Evolutionary conservation across 2,888 invertebrate genomes (phyloP), one percentile per base, ranked within the genome.

Genomic region (Desoria tigrina): DNA sequence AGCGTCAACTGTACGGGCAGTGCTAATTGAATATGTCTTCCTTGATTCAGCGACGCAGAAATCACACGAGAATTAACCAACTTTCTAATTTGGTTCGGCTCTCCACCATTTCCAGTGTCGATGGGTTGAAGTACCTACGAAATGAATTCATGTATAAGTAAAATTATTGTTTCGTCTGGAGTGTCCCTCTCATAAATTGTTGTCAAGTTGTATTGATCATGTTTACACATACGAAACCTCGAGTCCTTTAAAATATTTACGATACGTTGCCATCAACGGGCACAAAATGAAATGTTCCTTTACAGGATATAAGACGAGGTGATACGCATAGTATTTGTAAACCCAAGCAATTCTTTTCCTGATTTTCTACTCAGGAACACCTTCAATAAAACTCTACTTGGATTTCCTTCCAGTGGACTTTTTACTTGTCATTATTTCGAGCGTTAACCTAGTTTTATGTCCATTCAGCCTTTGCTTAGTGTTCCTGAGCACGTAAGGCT

Each of bases 21-120:
- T 0, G 89, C 88, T 21, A 94, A 82, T 78, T 92, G 90, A 73
- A 93, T 91, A 79, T 93, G 93, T 9, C 91, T 85, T 0, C 92
- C 92, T 80, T 91, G 91, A 63, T 92, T 93, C 66, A 94, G 82
- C 77, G 92, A 92, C 2, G 93, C 94, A 24, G 93, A 92, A 80
- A 94, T 91, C 45, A 94, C 89, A 84, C 90, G 92, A 76, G 92
- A 92, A 66, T 76, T 76, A 49, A 76, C 75, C 64, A 74, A 65
- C 61, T 75, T 77, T 64, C 73, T 62, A 37, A 71, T 64, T 49
- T 56, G 50, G 53, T n/a, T 45, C 42, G 45, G 4, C 42, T 73
- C 69, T 54, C 63, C 68, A 42, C 62, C 72, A 18, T 60, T 69
- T 45, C 59, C 59, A 42, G 66, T 67, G 42, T 64, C 64, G 63